Evolutionary conservation across 2,113 vertebrate genomes (phyloP), one percentile per base, ranked within the genome.

Genomic region (Vulpes ferrilata): DNA sequence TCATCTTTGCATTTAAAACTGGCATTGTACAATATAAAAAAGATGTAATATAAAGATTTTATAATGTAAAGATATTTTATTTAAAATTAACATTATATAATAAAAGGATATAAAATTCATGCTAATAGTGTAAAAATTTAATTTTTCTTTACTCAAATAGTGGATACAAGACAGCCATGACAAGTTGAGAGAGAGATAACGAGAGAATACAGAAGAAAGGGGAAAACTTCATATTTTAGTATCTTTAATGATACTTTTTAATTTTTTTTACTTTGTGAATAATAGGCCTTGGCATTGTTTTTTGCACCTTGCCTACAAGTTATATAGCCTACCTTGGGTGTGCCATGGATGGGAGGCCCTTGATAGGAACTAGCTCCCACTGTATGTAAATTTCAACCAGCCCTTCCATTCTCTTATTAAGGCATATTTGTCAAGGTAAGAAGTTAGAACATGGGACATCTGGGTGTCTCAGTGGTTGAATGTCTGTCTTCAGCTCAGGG

Each of bases 1-100:
- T 35, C 51, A 48, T 88, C 35, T 57, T 76, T 90, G 30, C 23
- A 96, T 88, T 32, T 90, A 57, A 93, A 94, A 53, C 43, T 82
- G 60, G 6, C 22, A 60, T 11, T 16, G 51, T 10, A 65, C 17
- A 78, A 55, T 60, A 69, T 27, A 48, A 82, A 79, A 79, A 69
- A 71, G 32, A n/a, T 55, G 2, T 4, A 65, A 60, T 55, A n/a
- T 90, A 79, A 92, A 71, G 7, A 86, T 51, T 59, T 93, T 90
- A 32, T 4, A 79, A 64, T 64, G 55, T 78, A 85, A 81, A 86
- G 17, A 74, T 43, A 60, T 82, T 69, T 87, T 32, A 35, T 30
- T 95, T 90, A 62, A 20, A 59, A 59, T 22, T 88, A 79, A 8
- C 17, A 89, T 95, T 64, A 25, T 3, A 48, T 93, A 59, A 80